Evolutionary conservation across 2,797 vertebrate species (phyloP).

Genomic region (Sebastiscus tertius): DNA sequence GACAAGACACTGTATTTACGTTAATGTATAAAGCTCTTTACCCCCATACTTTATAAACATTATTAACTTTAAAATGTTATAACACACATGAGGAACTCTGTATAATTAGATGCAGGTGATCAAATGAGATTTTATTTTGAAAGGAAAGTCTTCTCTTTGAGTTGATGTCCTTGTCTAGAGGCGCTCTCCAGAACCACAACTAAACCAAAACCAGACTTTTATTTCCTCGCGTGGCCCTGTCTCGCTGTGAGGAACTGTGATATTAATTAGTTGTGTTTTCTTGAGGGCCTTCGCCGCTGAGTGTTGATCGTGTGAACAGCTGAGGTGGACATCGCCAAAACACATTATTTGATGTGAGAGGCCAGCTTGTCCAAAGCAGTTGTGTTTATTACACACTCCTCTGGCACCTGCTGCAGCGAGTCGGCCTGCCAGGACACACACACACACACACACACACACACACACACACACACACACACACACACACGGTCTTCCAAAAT

Average conservation of each 20-base stretch:
- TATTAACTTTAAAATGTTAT: background rate
- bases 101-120: background rate
- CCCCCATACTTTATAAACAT: background rate
- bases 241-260: background rate
- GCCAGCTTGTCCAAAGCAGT: conserved; percentile 82
- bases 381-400: conserved; percentile 83
- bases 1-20: background rate
- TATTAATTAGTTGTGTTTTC: conserved; percentile 52
- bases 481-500: conserved; percentile 39
- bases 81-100: background rate
- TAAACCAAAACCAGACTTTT: background rate
- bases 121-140: background rate
- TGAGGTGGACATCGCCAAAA: conserved; percentile 76
- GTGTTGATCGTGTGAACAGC: conserved; percentile 63
- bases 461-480: conserved; percentile 28
- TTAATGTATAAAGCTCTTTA: background rate
- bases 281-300: conserved; percentile 42
- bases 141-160: background rate
- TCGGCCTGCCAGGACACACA: conserved; percentile 74
- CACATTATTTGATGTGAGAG: conserved; percentile 80
- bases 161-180: background rate
- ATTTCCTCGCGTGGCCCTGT: background rate
- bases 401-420: conserved; percentile 80
- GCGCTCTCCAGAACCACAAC: background rate
- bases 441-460: conserved; percentile 32